Evolutionary conservation across 2,113 vertebrate genomes (phyloP).

Genomic region (Boulengeromyrus knoepffleri): DNA sequence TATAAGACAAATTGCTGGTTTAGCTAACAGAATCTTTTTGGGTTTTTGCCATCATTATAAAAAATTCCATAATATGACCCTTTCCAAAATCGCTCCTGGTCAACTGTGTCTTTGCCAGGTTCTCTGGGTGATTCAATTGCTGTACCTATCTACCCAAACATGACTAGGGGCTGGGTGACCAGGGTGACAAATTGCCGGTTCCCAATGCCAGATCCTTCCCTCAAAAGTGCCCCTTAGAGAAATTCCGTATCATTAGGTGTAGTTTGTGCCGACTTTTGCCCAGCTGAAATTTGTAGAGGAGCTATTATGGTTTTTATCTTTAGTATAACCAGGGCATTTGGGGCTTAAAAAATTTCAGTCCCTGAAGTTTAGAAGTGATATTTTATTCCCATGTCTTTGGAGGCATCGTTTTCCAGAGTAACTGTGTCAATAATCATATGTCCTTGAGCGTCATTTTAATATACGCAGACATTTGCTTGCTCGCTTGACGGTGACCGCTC

Average conservation of each 20-base stretch:
- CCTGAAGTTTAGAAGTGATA: background rate
- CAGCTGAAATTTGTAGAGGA: background rate
- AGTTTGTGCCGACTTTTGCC: background rate
- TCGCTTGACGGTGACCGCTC: background rate
- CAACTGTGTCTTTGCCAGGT: background rate
- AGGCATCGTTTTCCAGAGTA: background rate
- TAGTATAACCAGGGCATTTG: background rate
- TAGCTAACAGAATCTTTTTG: background rate
- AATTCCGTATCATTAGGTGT: slow-evolving; percentile 3
- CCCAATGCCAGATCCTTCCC: background rate
- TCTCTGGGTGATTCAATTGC: background rate
- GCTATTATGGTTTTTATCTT: background rate
- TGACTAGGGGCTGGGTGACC: background rate
- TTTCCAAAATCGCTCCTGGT: background rate
- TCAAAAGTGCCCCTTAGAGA: background rate
- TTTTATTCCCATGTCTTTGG: background rate
- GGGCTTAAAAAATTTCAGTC: background rate
- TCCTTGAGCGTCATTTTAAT: background rate
- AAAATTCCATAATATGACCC: background rate
- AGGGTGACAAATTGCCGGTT: background rate
- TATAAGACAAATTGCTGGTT: background rate
- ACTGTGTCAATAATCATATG: background rate
- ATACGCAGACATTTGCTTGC: background rate
- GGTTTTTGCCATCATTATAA: background rate
- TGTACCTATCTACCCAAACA: background rate